phyloP scores from a whole-genome alignment of 2,888 invertebrate species.

The Schrankia costaestrigalis region DNA sequence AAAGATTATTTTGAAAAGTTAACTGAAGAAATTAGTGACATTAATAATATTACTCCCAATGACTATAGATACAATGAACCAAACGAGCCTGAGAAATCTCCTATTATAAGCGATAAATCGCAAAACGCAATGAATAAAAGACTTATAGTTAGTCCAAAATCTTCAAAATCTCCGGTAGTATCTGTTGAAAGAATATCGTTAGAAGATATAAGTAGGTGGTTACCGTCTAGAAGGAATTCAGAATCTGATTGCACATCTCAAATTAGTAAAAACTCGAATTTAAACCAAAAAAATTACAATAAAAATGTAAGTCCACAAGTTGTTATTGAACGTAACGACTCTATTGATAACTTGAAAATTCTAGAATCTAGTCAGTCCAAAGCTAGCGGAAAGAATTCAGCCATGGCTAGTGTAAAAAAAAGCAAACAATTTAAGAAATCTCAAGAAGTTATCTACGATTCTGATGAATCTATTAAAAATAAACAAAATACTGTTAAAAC shows the following conservation, averaged over 20 bases:
- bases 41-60: conserved; percentile 6
- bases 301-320: conserved; percentile 1
- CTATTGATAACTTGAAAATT: no score
- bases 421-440: no score
- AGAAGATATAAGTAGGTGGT: conserved; percentile 39
- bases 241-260: conserved; percentile 12
- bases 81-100: no score
- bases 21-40: conserved; percentile 32
- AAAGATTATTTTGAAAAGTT: conserved; percentile 49
- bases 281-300: not conserved
- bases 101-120: no score
- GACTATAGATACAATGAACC: conserved; percentile 6
- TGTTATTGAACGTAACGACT: conserved; percentile 1
- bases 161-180: conserved; percentile 31
- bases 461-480: conserved; percentile 3
- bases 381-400: no score
- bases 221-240: conserved; percentile 34
- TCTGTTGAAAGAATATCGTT: conserved; percentile 33
- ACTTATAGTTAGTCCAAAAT: conserved; percentile 7
- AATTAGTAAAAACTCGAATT: conserved; percentile 7
- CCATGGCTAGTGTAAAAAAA: no score
- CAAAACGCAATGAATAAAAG: conserved; percentile 1
- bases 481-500: not conserved
- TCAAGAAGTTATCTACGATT: no score
- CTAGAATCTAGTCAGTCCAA: no score